Base-by-base conservation (phyloP, 2,888 invertebrate species). In the Nomada flava region DNA sequence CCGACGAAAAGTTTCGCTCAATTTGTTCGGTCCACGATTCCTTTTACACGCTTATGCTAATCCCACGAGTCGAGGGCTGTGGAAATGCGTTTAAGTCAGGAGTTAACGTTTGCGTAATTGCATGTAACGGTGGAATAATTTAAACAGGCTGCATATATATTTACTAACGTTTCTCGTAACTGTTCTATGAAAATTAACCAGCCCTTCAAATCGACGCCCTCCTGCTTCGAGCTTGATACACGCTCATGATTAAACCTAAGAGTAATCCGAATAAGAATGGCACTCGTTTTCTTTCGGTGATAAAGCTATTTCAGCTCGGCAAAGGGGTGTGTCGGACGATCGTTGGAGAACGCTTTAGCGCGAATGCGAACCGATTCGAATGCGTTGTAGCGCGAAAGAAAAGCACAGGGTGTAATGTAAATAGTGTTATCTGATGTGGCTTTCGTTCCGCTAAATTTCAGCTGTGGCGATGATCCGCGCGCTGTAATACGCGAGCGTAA, bases 381-480 rank as follows among this genome's bases (percentile, higher is more conserved):
- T 42, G 29, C 76, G n/a, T 55, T 0, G 42, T 15, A 42, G 36
- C 44, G 23, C 26, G 55, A n/a, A 73, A 67, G 50, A 65, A 65
- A 57, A 74, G 55, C 53, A 36, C 9, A 18, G 9, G 18, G 15
- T 42, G 63, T 47, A 70, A 65, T 42, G 62, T 85, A 82, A 36
- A 76, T 74, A 44, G 67, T 59, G 70, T 79, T 82, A 79, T 82
- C 73, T 64, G 84, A 81, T 71, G 68, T 47, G 60, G 47, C 52
- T 79, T 73, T 82, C 82, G 82, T 83, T 73, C 79, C 73, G 65
- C 64, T 65, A 77, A 79, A 83, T 84, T 84, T 76, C 76, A 79
- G 42, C 50, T 53, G 70, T 15, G 11, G 13, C 23, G 5, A n/a
- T 29, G 55, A 60, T 69, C 36, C 52, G 42, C 60, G 75, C 47